Conservation (phyloP, 1,140 invertebrate genomes). For the Ips typographus region DNA sequence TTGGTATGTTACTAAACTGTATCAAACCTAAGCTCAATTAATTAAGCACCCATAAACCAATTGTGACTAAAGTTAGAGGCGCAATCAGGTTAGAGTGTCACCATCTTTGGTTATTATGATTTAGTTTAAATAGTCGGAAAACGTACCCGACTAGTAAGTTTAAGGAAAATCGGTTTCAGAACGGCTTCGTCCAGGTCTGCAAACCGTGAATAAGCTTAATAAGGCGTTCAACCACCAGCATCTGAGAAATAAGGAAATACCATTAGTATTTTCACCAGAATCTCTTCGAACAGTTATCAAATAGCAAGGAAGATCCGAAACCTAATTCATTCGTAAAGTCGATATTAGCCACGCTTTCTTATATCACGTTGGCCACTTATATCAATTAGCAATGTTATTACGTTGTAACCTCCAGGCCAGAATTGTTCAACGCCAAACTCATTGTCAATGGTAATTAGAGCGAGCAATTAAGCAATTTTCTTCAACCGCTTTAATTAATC, state of each 20-base stretch:
- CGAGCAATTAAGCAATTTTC: constrained; percentile 19
- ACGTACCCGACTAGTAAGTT: neutral
- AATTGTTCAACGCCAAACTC: constrained; percentile 1
- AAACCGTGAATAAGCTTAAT: constrained; percentile 1
- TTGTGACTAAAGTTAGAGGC: no score
- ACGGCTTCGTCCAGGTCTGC: neutral
- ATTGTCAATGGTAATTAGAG: constrained; percentile 22
- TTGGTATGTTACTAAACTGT: no score
- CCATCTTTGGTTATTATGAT: neutral
- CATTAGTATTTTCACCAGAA: no score
- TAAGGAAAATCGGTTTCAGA: neutral
- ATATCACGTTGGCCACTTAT: neutral
- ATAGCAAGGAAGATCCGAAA: no score
- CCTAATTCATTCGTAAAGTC: no score
- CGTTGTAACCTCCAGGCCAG: neutral
- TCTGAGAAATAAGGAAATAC: constrained; percentile 9
- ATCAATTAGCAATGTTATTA: neutral
- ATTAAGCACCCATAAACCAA: no score
- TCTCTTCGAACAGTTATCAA: no score
- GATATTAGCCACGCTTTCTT: neutral
- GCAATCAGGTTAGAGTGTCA: no score
- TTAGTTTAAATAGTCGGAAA: neutral
- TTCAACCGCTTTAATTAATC: constrained; percentile 6
- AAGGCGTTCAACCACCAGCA: neutral
- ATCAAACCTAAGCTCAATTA: no score